Conservation (phyloP, 2,888 invertebrate genomes). For the Heliconius cydno region DNA sequence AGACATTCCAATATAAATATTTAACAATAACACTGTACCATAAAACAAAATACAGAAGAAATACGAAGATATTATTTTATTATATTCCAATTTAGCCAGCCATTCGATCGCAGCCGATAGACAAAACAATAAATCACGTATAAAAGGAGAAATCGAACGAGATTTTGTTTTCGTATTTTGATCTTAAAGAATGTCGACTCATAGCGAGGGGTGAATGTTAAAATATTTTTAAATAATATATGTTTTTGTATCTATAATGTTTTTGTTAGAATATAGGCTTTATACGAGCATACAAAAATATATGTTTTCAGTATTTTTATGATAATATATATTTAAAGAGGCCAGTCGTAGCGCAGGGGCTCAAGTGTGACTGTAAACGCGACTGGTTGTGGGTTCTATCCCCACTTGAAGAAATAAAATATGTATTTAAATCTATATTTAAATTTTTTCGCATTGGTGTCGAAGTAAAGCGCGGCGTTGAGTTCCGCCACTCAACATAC, state of each 20-base stretch:
- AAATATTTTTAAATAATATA: slow-evolving; percentile 7
- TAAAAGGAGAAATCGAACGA: slow-evolving; percentile 26
- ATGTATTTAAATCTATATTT: too few species aligned
- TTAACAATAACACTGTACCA: not conserved
- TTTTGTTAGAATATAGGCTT: not conserved
- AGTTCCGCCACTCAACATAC: too few species aligned
- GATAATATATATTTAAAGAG: not conserved
- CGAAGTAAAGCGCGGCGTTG: too few species aligned
- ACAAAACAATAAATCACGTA: slow-evolving; percentile 28
- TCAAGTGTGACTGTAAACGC: too few species aligned
- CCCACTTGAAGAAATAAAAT: too few species aligned
- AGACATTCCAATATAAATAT: not conserved
- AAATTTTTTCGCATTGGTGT: too few species aligned
- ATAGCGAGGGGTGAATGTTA: slow-evolving; percentile 16
- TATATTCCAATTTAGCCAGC: slow-evolving; percentile 27
- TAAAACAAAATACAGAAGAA: not conserved
- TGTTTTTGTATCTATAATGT: not conserved
- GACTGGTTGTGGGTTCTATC: too few species aligned
- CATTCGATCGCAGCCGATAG: slow-evolving; percentile 18
- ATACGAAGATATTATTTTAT: slow-evolving; percentile 23
- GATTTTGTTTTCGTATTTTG: slow-evolving; percentile 30
- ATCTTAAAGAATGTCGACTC: slow-evolving; percentile 29
- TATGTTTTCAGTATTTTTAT: not conserved
- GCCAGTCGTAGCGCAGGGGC: too few species aligned
- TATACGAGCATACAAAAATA: too few species aligned